Percentiles rank a stretch among this genome's conserved stretches.
Conservation (phyloP, 2,797 vertebrate genomes). For the Cryptoprocta ferox region DNA sequence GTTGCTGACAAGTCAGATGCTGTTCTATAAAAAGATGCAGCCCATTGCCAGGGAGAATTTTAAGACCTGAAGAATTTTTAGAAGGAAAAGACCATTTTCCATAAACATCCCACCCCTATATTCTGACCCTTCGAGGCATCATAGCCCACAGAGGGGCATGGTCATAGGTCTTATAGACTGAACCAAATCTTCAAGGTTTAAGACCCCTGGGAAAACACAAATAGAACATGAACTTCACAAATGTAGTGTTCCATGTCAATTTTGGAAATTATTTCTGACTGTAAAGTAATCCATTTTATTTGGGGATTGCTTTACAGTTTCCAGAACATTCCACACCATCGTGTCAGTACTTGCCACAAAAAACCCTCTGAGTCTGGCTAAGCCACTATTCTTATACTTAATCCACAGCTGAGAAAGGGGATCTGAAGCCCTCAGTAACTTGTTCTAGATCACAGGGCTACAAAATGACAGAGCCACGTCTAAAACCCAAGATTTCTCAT, state of each 20-base stretch:
- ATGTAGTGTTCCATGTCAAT: background rate
- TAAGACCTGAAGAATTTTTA: slow-evolving; percentile 81
- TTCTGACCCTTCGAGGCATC: background rate
- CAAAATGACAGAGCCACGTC: background rate
- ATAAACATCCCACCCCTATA: slow-evolving; percentile 20
- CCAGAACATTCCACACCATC: background rate
- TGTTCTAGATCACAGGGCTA: background rate
- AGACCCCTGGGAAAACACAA: background rate
- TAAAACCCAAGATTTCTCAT: background rate
- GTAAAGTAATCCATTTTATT: background rate
- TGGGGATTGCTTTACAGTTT: background rate
- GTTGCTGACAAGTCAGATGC: slow-evolving; percentile 78
- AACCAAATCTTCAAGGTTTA: background rate
- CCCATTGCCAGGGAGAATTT: slow-evolving; percentile 75
- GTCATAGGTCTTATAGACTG: background rate
- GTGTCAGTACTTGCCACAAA: background rate
- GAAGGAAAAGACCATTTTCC: slow-evolving; percentile 76
- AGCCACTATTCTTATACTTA: background rate
- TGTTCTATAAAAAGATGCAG: slow-evolving; percentile 80
- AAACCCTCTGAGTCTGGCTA: background rate
- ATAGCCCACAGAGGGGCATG: background rate
- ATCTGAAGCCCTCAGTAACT: background rate
- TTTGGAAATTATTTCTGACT: background rate
- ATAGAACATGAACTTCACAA: background rate
- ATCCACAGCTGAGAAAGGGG: background rate